phyloP scores from a whole-genome alignment of 2,113 vertebrate genomes.

The human (Homo sapiens) region DNA sequence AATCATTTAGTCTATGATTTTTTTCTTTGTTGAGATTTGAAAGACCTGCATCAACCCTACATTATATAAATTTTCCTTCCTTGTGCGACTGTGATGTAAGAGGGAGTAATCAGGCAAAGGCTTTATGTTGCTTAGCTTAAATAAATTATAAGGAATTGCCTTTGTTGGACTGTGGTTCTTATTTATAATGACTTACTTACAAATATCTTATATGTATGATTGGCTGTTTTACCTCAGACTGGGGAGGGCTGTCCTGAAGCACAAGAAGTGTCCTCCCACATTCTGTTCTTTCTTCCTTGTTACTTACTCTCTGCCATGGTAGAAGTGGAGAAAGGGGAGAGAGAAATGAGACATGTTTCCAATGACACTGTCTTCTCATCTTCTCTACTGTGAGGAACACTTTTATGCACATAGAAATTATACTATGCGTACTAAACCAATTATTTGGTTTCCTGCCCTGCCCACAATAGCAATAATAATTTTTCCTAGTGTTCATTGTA shows the following conservation, averaged over 20 bases:
- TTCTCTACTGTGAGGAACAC: neutral
- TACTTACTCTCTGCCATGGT: neutral
- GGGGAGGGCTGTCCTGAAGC: neutral
- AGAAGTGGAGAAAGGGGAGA: neutral
- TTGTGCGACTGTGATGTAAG: neutral
- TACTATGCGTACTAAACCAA: neutral
- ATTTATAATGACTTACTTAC: neutral
- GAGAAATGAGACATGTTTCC: neutral
- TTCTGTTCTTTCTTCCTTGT: neutral
- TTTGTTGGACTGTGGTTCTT: neutral
- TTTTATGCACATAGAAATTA: neutral
- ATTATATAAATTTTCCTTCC: conserved; percentile 19
- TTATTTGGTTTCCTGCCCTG: conserved; percentile 1
- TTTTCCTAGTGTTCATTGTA: neutral
- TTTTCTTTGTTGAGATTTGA: conserved; percentile 52
- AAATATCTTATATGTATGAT: neutral
- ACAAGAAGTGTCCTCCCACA: neutral
- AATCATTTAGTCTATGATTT: conserved; percentile 37
- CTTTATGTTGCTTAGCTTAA: neutral
- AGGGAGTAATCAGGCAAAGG: neutral
- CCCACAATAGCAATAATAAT: neutral
- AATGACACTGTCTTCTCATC: neutral
- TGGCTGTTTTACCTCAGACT: neutral
- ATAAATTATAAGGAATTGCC: neutral
- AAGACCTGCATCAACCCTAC: neutral